Base-by-base conservation (phyloP, 2,797 vertebrate species). In the Sebastes cheni region DNA sequence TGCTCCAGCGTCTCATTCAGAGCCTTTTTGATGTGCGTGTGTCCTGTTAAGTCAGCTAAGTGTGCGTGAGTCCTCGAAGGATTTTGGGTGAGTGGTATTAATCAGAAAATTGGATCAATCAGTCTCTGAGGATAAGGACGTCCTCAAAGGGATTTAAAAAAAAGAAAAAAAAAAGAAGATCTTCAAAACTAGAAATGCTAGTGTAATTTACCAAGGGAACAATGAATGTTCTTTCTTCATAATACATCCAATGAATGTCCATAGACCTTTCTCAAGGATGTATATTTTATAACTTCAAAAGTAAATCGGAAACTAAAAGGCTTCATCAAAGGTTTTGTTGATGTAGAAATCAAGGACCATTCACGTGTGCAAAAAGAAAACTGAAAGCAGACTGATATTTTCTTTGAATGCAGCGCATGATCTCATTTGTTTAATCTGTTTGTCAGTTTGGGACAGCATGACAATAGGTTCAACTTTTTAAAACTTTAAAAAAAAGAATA, bases 41-140 rank as follows among this genome's bases (percentile, higher is more conserved):
- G 60, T 62, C 62, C 12, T 30, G n/a, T 58, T 54, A 55, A 60
- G 14, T 50, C 56, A 34, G 52, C 32, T 50, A 34, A 74, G 39
- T 9, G 7, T 6, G 20, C 23, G 42, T 2, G 30, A 72, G 67
- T 54, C 39, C 61, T 77, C 32, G 4, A 72, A 59, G 62, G 58
- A 36, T 72, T 84, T n/a, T 56, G 36, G 13, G 18, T 1, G 60
- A 76, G 75, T 25, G n/a, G 50, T 52, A 64, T 79, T 77, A 75
- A 80, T 88, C 54, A 75, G 75, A 55, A 79, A 77, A 81, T 55
- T 32, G 11, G 70, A 88, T 82, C 56, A 75, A 74, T 87, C 67
- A 75, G 46, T 67, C 58, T 79, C 8, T 58, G 58, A 59, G 59
- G 68, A 82, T 67, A 65, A 75, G 67, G 75, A 20, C 1, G 2